Conservation (phyloP, 1,140 invertebrate species). For the Proctacanthus coquilletti region DNA sequence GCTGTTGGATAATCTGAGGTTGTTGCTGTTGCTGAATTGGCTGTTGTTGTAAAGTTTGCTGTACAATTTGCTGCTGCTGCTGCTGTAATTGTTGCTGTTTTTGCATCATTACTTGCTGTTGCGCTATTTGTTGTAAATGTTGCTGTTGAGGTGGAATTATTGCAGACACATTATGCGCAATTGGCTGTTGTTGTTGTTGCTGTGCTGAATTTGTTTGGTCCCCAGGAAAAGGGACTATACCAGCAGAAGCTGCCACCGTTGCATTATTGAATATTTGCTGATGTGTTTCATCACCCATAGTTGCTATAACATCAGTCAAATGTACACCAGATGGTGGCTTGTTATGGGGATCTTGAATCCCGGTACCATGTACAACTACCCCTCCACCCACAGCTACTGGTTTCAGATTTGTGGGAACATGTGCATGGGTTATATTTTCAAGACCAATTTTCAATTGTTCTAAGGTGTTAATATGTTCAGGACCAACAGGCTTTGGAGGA, state of each 20-base stretch:
- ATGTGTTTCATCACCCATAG: no score
- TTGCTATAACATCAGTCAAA: no score
- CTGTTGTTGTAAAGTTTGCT: neutral
- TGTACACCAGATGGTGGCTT: neutral
- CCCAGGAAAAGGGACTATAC: no score
- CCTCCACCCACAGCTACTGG: neutral
- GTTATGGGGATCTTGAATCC: neutral
- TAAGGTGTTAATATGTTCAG: slow-evolving; percentile 33
- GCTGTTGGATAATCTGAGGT: neutral
- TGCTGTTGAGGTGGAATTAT: slow-evolving; percentile 1
- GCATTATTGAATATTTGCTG: no score
- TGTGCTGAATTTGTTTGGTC: neutral
- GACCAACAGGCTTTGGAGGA: no score
- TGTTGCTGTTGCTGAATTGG: neutral
- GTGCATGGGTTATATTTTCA: slow-evolving; percentile 36
- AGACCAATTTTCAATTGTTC: slow-evolving; percentile 37
- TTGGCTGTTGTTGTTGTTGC: slow-evolving; percentile 1
- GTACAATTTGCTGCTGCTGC: neutral
- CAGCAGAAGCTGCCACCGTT: no score
- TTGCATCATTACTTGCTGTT: neutral
- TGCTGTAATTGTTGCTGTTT: neutral
- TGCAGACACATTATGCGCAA: neutral
- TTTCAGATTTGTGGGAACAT: slow-evolving; percentile 11
- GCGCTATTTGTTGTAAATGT: neutral
- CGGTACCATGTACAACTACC: neutral